Percentiles rank a stretch among this genome's conserved stretches.
phyloP scores from a whole-genome alignment of 1,140 invertebrate species.

The Temnothorax nylanderi region DNA sequence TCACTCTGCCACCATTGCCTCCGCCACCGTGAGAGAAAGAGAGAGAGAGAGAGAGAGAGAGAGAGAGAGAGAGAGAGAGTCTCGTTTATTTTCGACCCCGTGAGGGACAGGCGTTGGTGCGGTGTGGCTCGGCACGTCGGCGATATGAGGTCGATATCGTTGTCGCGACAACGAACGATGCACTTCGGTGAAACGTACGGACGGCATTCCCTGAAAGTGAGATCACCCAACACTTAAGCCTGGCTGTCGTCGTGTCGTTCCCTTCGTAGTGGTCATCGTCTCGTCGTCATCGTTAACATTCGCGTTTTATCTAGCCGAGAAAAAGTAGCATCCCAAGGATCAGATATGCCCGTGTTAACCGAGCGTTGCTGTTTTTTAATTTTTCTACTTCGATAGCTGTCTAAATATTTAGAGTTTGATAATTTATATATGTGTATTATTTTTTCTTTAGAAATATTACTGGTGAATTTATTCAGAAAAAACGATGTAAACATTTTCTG shows the following conservation, averaged over 20 bases:
- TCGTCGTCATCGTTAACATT: constrained; percentile 31
- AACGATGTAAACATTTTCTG: not conserved
- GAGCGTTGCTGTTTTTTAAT: not conserved
- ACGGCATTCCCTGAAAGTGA: constrained; percentile 83
- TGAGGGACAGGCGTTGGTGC: constrained; percentile 55
- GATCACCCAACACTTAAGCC: constrained; percentile 80
- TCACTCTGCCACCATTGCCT: constrained; percentile 33
- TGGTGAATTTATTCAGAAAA: no score
- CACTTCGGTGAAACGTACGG: constrained; percentile 80
- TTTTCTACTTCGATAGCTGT: not conserved
- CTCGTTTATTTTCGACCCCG: constrained; percentile 74
- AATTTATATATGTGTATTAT: no score
- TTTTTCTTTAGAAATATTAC: no score
- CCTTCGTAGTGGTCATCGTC: not conserved
- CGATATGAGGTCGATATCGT: constrained; percentile 73
- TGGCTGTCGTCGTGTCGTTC: constrained; percentile 1
- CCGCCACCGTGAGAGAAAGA: not conserved
- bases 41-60: not conserved
- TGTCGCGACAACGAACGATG: constrained; percentile 78
- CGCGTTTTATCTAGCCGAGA: constrained; percentile 49
- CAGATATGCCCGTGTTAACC: not conserved
- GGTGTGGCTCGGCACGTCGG: constrained; percentile 62
- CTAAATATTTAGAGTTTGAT: not conserved
- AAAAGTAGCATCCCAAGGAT: not conserved
- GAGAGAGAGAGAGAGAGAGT: not conserved